Evolutionary conservation across 2,888 invertebrate species (phyloP).

Genomic region (Andrena minutula): DNA sequence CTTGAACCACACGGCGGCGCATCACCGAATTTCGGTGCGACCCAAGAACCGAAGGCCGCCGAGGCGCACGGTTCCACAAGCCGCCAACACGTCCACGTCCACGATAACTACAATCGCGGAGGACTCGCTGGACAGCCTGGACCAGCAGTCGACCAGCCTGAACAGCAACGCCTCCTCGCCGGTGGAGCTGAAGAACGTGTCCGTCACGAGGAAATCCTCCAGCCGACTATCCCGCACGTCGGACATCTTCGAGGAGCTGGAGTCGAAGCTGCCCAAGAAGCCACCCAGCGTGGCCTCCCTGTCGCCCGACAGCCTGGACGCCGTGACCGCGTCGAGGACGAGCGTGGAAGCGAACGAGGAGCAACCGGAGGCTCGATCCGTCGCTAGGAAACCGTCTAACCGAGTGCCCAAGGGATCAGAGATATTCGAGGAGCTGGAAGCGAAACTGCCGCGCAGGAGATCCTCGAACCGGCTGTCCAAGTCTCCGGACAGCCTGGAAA

Average conservation of each 20-base stretch:
- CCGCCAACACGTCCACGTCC: constrained; percentile 54
- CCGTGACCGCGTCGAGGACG: constrained; percentile 63
- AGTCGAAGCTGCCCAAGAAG: constrained; percentile 75
- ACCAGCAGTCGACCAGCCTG: constrained; percentile 42
- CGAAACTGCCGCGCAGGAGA: constrained; percentile 75
- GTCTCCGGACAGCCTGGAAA: constrained; percentile 81
- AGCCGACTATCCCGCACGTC: constrained; percentile 79
- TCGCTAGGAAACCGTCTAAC: constrained; percentile 73
- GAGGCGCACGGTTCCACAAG: constrained; percentile 71
- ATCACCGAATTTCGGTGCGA: constrained; percentile 82
- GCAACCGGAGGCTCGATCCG: constrained; percentile 64
- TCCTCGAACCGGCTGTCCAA: constrained; percentile 79
- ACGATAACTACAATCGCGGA: constrained; percentile 76
- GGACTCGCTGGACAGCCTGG: constrained; percentile 65
- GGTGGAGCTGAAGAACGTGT: constrained; percentile 49
- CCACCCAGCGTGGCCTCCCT: constrained; percentile 74
- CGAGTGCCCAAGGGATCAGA: constrained; percentile 77
- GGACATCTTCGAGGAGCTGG: constrained; percentile 81
- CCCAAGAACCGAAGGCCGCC: constrained; percentile 83
- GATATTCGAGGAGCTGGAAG: constrained; percentile 77
- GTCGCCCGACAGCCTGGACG: constrained; percentile 83
- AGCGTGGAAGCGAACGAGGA: constrained; percentile 57
- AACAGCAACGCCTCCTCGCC: constrained; percentile 61
- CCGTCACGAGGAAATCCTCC: constrained; percentile 78
- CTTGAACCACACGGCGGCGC: constrained; percentile 82